Percentiles rank a stretch among this genome's conserved stretches.
Evolutionary conservation across 2,113 vertebrate species (phyloP).

Genomic region (Sarotherodon lohbergeri): DNA sequence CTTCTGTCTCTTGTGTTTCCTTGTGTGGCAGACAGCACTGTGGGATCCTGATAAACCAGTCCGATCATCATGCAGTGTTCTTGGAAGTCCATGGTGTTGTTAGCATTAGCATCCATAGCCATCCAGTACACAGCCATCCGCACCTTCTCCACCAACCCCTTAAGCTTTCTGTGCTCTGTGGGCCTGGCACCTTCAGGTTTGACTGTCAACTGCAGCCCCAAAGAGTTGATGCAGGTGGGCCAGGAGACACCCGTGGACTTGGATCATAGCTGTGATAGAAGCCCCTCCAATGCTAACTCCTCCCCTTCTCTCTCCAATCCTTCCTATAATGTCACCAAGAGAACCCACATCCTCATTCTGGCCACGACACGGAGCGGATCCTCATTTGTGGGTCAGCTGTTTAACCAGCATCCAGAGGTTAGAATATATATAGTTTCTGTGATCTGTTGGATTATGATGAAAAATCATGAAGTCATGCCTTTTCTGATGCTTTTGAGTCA

Average conservation of each 20-base stretch:
- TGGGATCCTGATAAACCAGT: conserved; percentile 76
- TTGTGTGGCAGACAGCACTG: background rate
- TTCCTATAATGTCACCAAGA: conserved; percentile 74
- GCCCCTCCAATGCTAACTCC: conserved; percentile 55
- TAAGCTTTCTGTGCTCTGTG: conserved; percentile 37
- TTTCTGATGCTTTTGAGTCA: background rate
- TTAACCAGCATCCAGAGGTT: conserved; percentile 88
- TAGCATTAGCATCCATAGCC: conserved; percentile 88
- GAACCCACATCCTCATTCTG: conserved; percentile 88
- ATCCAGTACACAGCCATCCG: conserved; percentile 93
- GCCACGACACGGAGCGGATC: conserved; percentile 91
- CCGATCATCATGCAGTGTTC: conserved; percentile 94
- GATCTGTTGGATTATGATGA: background rate
- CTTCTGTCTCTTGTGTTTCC: background rate
- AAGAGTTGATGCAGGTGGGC: background rate
- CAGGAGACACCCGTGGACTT: conserved; percentile 66
- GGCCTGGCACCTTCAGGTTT: conserved; percentile 59
- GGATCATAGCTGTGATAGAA: conserved; percentile 76
- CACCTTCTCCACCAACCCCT: conserved; percentile 84
- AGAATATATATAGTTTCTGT: background rate
- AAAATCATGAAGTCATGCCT: background rate
- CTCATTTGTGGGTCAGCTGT: conserved; percentile 90
- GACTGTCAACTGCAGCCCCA: conserved; percentile 72
- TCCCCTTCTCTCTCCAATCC: conserved; percentile 25
- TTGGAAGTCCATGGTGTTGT: conserved; percentile 92